Percentiles rank a stretch among this genome's conserved stretches.
Conservation (phyloP, 2,113 vertebrate species). For the Eulemur macaco region DNA sequence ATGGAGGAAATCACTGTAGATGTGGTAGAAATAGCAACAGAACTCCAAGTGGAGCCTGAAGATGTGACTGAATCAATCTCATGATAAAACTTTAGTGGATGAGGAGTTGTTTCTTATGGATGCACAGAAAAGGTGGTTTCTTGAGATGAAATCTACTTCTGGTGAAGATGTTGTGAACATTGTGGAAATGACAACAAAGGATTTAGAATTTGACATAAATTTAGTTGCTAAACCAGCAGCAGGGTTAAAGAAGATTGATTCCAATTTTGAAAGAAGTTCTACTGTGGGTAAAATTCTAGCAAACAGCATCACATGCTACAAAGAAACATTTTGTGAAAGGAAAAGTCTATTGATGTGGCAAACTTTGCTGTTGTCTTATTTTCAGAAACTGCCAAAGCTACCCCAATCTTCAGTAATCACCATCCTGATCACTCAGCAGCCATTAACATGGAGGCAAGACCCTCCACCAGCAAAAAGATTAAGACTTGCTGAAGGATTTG, state of each 20-base stretch:
- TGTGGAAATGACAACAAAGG: background rate
- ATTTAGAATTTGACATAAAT: background rate
- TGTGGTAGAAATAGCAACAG: background rate
- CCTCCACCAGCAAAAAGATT: background rate
- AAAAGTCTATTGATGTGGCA: background rate
- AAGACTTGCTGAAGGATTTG: background rate
- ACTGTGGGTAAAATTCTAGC: background rate
- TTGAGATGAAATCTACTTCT: background rate
- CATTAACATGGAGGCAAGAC: background rate
- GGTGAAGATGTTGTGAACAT: background rate
- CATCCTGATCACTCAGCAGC: background rate
- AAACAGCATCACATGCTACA: background rate
- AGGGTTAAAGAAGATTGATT: background rate
- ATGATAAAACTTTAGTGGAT: background rate
- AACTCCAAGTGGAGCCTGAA: background rate
- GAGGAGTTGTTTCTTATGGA: background rate
- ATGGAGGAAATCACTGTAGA: no score
- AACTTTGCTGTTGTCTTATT: background rate
- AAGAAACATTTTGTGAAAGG: background rate
- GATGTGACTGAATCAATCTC: background rate
- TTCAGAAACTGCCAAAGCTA: background rate
- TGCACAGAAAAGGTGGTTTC: background rate
- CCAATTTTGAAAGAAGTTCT: background rate
- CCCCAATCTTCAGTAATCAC: background rate
- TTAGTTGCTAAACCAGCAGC: background rate